Percentiles rank a stretch among this genome's conserved stretches.
Evolutionary conservation across 2,888 invertebrate genomes (phyloP).

Genomic region (Xanthostigma xanthostigma): DNA sequence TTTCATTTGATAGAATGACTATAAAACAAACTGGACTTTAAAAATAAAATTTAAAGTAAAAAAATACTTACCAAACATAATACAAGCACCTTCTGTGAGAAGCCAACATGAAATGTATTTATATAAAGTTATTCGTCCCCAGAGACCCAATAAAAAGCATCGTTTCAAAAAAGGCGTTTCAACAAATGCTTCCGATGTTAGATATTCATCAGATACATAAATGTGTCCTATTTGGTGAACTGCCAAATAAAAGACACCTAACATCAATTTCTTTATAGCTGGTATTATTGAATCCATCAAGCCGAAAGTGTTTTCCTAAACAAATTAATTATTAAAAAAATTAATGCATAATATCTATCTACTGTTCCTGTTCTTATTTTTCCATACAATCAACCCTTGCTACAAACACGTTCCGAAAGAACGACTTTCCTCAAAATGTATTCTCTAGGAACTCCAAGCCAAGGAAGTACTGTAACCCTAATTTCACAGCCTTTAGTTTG

Average conservation of each 20-base stretch:
- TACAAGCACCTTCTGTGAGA: slow-evolving; percentile 66
- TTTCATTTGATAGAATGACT: no score
- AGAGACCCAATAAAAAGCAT: slow-evolving; percentile 56
- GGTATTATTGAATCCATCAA: slow-evolving; percentile 30
- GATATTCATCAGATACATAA: slow-evolving; percentile 56
- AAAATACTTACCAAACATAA: slow-evolving; percentile 36
- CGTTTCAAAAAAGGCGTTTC: slow-evolving; percentile 38
- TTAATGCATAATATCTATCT: slow-evolving; percentile 1
- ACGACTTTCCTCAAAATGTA: no score
- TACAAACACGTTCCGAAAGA: no score
- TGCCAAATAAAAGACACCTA: slow-evolving; percentile 58
- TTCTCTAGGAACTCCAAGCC: no score
- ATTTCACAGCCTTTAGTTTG: no score
- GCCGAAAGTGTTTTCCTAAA: slow-evolving; percentile 8
- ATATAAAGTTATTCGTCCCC: slow-evolving; percentile 74
- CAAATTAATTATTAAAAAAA: slow-evolving; percentile 3
- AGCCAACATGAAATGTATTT: slow-evolving; percentile 93
- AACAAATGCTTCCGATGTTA: slow-evolving; percentile 47
- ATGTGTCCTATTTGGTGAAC: slow-evolving; percentile 59
- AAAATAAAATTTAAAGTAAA: slow-evolving; percentile 20
- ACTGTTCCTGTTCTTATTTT: not conserved
- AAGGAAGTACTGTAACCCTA: no score
- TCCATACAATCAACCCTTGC: not conserved
- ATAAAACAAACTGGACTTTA: slow-evolving; percentile 29
- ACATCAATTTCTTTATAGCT: slow-evolving; percentile 42